Conservation (phyloP, 2,113 vertebrate genomes). For the Cryptotis parvus region DNA sequence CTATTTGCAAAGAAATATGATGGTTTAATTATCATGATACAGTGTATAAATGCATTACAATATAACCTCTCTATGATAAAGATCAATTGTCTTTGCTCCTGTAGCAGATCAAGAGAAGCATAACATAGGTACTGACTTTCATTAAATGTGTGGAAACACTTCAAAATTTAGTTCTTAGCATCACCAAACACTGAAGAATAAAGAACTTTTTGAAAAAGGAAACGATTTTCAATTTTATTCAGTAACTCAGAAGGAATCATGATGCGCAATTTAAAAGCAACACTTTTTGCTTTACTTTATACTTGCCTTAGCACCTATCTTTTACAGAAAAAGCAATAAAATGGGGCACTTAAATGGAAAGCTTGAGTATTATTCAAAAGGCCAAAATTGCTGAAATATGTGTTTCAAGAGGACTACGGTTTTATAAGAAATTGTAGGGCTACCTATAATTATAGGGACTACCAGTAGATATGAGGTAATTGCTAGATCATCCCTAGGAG, state of each 20-base stretch:
- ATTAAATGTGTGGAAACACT: constrained; percentile 12
- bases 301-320: not conserved
- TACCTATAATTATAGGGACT: not conserved
- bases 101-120: not conserved
- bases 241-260: not conserved
- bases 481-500: not conserved
- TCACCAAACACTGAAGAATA: not conserved
- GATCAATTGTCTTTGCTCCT: not conserved
- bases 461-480: not conserved
- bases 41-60: not conserved
- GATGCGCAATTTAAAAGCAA: not conserved
- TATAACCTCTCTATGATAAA: not conserved
- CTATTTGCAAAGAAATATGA: not conserved
- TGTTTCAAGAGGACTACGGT: constrained; percentile 17
- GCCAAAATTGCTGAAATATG: not conserved
- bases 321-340: constrained; percentile 21
- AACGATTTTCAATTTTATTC: constrained; percentile 57
- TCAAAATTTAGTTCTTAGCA: constrained; percentile 5
- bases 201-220: not conserved
- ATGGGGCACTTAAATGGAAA: not conserved
- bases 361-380: not conserved
- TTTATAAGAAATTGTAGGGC: not conserved
- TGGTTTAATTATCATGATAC: constrained; percentile 14
- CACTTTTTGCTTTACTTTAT: constrained; percentile 21
- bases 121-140: not conserved